Conservation (phyloP, 2,797 vertebrate genomes). For the Vireo griseus region DNA sequence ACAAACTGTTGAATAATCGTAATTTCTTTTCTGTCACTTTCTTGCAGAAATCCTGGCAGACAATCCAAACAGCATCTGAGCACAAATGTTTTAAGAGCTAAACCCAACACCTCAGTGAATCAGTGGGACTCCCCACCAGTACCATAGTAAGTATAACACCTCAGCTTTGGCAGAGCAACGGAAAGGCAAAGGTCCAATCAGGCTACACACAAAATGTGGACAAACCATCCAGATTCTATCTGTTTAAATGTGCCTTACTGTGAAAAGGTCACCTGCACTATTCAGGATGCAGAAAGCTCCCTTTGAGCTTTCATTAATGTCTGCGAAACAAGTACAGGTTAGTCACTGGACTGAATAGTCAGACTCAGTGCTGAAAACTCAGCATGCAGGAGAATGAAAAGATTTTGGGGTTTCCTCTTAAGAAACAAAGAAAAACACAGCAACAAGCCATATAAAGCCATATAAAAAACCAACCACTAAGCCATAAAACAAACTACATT, state of each 20-base stretch:
- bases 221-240: background rate
- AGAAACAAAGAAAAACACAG: background rate
- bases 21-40: slow-evolving; percentile 14
- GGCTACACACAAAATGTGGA: background rate
- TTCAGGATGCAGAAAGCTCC: background rate
- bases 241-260: background rate
- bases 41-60: slow-evolving; percentile 18
- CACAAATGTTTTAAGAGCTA: background rate
- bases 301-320: background rate
- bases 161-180: background rate
- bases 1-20: slow-evolving; percentile 29
- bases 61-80: background rate
- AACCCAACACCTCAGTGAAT: background rate
- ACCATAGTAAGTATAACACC: background rate
- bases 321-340: background rate
- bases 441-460: background rate
- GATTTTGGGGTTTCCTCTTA: background rate
- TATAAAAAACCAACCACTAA: background rate
- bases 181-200: background rate
- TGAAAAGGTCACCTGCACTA: background rate
- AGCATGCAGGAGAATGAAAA: background rate
- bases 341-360: background rate
- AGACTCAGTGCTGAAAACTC: background rate
- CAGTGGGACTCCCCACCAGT: background rate
- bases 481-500: background rate